Evolutionary conservation across 2,797 vertebrate genomes (phyloP), one percentile per base, ranked within the genome.

Genomic region (Kryptolebias ocellatus): DNA sequence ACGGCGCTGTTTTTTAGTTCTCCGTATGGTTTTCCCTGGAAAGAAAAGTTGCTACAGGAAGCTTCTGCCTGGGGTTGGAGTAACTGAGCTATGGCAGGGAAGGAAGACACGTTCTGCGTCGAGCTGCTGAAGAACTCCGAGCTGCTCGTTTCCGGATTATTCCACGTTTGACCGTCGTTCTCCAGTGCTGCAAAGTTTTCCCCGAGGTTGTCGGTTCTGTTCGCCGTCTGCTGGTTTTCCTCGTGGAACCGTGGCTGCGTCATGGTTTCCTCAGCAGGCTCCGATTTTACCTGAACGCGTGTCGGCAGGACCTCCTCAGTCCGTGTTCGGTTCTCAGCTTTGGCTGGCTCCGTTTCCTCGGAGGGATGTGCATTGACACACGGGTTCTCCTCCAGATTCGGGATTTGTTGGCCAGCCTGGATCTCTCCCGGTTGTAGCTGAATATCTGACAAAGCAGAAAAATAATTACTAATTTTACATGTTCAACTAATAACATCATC

Each of bases 41-140:
- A 87, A 15, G 81, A 60, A 53, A 84, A 89, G 1, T 67, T 54
- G 69, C 87, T 81, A 0, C 81, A 85, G 2, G 88, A 82, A 3
- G 81, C 61, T 17, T 86, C 83, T 1, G 18, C 60, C 0, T 79
- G 64, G 0, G 84, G 45, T 0, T 71, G 68, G 7, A 87, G 78
- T 1, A 89, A 20, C 49, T 73, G 87, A 53, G 76, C 47, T 0
- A 74, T 39, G 9, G 74, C 70, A 0, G 79, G 61, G 59, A 79
- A 86, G 16, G 84, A 58, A 0, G 60, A 11, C 27, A 64, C 2
- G 2, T 54, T 84, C 62, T 79, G 85, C 0, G 49, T 58, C 0
- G 81, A 70, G 73, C 76, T 47, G 64, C 69, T 12, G 0, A 63
- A 67, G 34, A 65, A 82, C 2, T 89, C 88, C 0, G 58, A 0